Conservation (phyloP, 2,888 invertebrate genomes). For the Gastracanthus pulcherrimus region DNA sequence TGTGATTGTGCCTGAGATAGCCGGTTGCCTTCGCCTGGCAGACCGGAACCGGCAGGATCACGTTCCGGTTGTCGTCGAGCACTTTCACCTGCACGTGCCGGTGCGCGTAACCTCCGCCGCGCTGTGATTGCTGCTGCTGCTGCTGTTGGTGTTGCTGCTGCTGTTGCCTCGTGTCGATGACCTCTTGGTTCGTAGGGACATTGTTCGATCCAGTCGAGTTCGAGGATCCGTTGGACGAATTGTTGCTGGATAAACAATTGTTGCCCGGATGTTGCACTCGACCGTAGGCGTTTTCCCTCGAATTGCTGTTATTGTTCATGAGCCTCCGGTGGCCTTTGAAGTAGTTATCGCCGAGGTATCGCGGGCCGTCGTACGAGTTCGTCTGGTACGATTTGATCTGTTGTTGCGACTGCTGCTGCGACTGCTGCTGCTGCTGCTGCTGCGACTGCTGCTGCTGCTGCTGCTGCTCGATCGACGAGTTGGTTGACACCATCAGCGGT, state of each 20-base stretch:
- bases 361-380: constrained; percentile 46
- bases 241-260: constrained; percentile 66
- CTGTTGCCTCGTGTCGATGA: constrained; percentile 78
- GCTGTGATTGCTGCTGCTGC: constrained; percentile 73
- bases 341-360: constrained; percentile 57
- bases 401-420: constrained; percentile 58
- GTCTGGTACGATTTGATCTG: constrained; percentile 40
- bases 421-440: constrained; percentile 46
- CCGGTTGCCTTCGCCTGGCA: constrained; percentile 57
- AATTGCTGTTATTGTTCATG: background rate
- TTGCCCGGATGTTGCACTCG: constrained; percentile 78
- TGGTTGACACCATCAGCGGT: constrained; percentile 40
- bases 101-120: constrained; percentile 77
- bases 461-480: background rate
- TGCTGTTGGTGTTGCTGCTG: constrained; percentile 73
- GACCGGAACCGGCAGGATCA: constrained; percentile 66
- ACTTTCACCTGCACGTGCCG: constrained; percentile 79
- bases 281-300: constrained; percentile 62
- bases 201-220: constrained; percentile 7
- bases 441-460: constrained; percentile 54
- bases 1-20: constrained; percentile 59
- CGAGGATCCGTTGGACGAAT: constrained; percentile 8
- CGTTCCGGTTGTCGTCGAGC: constrained; percentile 78
- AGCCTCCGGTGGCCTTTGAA: constrained; percentile 50
- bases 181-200: constrained; percentile 42